Evolutionary conservation across 2,888 invertebrate species (phyloP).

Genomic region (Piscicola geometra): DNA sequence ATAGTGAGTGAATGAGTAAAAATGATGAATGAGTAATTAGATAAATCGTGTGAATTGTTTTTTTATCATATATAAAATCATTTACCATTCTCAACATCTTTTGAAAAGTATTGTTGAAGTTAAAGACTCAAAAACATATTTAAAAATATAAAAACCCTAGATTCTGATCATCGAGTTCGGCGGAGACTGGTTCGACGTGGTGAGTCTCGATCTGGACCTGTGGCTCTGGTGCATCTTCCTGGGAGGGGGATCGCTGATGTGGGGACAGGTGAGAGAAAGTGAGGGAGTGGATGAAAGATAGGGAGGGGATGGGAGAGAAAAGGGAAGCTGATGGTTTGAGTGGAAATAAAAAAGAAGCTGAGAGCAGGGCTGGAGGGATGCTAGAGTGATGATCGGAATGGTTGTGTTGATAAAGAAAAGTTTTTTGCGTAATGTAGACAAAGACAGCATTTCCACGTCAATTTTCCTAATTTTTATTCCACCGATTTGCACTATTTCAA

Average conservation of each 20-base stretch:
- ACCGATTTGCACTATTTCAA: background rate
- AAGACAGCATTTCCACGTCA: too few species aligned
- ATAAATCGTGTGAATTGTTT: background rate
- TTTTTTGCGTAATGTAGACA: too few species aligned
- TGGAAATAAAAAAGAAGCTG: too few species aligned
- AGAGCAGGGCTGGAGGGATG: too few species aligned
- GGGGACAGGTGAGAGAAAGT: constrained; percentile 75
- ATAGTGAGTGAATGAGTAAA: background rate
- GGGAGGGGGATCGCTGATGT: constrained; percentile 88
- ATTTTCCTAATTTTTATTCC: too few species aligned
- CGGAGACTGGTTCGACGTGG: constrained; percentile 92
- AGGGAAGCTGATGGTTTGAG: background rate
- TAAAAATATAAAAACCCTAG: too few species aligned
- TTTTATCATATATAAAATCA: too few species aligned
- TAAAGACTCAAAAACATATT: background rate
- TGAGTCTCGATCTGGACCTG: constrained; percentile 83
- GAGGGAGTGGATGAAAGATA: too few species aligned
- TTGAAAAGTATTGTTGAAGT: background rate
- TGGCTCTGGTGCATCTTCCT: constrained; percentile 99
- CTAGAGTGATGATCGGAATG: too few species aligned
- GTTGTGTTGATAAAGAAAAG: too few species aligned
- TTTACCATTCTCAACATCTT: too few species aligned
- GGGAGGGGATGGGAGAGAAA: too few species aligned
- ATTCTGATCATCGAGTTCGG: constrained; percentile 93
- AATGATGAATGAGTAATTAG: background rate